A percentile compares a stretch with the other conserved stretches of the same genome.
phyloP scores from a whole-genome alignment of 2,888 invertebrate genomes.

The Arge pagana region DNA sequence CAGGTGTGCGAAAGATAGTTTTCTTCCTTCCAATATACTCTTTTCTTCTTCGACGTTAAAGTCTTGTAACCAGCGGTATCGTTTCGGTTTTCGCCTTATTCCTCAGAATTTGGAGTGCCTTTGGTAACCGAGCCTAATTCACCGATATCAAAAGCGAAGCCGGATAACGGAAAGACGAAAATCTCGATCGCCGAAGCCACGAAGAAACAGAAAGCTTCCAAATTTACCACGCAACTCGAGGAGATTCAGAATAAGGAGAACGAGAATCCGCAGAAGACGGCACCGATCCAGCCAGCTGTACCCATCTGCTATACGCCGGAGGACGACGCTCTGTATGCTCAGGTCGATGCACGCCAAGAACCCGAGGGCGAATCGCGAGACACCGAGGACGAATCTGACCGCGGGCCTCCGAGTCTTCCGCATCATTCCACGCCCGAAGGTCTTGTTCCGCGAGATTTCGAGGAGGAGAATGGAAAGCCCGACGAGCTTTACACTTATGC shows the following conservation, averaged over 20 bases:
- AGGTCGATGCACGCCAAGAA: slow-evolving; percentile 48
- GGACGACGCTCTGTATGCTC: slow-evolving; percentile 52
- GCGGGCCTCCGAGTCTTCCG: slow-evolving; percentile 31
- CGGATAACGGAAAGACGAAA: slow-evolving; percentile 46
- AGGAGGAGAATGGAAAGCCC: slow-evolving; percentile 58
- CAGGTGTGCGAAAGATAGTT: too few relatives aligned
- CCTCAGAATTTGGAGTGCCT: slow-evolving; percentile 55
- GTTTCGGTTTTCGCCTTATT: too few relatives aligned
- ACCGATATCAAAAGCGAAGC: slow-evolving; percentile 41
- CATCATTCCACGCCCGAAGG: slow-evolving; percentile 28
- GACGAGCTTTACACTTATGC: slow-evolving; percentile 62
- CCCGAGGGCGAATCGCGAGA: slow-evolving; percentile 54
- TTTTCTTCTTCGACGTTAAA: too few relatives aligned
- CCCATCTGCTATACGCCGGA: slow-evolving; percentile 44
- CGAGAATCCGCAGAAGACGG: slow-evolving; percentile 63
- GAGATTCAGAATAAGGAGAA: slow-evolving; percentile 73
- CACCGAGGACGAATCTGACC: slow-evolving; percentile 52
- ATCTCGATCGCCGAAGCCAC: slow-evolving; percentile 46
- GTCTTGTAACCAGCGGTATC: too few relatives aligned
- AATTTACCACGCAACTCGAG: slow-evolving; percentile 59
- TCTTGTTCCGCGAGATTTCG: slow-evolving; percentile 51
- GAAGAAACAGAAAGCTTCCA: slow-evolving; percentile 37
- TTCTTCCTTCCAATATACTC: too few relatives aligned
- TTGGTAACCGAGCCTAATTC: slow-evolving; percentile 43
- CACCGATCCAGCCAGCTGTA: slow-evolving; percentile 29